Conservation (phyloP, 1,140 invertebrate genomes). For the Orius laevigatus region DNA sequence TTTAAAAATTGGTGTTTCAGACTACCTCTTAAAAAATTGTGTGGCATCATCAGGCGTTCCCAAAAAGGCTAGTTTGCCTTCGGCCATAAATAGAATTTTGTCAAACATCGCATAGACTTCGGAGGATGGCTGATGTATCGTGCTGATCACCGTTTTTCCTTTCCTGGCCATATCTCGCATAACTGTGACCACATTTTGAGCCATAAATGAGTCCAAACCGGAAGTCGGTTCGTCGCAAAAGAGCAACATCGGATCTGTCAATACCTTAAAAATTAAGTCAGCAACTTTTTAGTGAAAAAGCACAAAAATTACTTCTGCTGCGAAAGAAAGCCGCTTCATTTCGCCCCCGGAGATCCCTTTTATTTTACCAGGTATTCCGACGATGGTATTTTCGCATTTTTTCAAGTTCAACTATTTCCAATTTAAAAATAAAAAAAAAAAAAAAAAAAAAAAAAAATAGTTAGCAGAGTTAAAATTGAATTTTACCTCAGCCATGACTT, state of each 20-base stretch:
- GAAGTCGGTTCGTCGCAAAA: slow-evolving; percentile 97
- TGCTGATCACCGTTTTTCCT: slow-evolving; percentile 84
- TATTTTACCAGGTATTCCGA: slow-evolving; percentile 65
- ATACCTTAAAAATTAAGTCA: slow-evolving; percentile 29
- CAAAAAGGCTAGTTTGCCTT: slow-evolving; percentile 80
- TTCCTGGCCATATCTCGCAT: slow-evolving; percentile 58
- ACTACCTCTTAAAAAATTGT: slow-evolving; percentile 63
- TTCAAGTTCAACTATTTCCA: slow-evolving; percentile 63
- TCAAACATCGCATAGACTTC: slow-evolving; percentile 88
- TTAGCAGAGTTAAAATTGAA: not conserved
- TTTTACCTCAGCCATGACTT: slow-evolving; percentile 71
- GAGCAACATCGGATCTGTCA: slow-evolving; percentile 87
- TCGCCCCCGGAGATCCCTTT: slow-evolving; percentile 94
- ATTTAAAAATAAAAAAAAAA: slow-evolving; percentile 19
- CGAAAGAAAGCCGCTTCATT: slow-evolving; percentile 87
- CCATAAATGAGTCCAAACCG: slow-evolving; percentile 73
- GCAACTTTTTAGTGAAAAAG: not conserved
- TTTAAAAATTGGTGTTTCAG: not conserved
- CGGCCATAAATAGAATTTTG: slow-evolving; percentile 75
- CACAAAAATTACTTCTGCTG: slow-evolving; percentile 56
- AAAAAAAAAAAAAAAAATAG: slow-evolving; percentile 10
- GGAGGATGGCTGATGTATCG: slow-evolving; percentile 92
- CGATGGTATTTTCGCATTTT: slow-evolving; percentile 75
- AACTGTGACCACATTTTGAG: slow-evolving; percentile 71
- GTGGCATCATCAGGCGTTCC: slow-evolving; percentile 63